These are phyloP conservation scores for Nilaparvata lugens DNA, from an alignment of 1,140 invertebrate genomes.

Conservation along the genomic window DNA sequence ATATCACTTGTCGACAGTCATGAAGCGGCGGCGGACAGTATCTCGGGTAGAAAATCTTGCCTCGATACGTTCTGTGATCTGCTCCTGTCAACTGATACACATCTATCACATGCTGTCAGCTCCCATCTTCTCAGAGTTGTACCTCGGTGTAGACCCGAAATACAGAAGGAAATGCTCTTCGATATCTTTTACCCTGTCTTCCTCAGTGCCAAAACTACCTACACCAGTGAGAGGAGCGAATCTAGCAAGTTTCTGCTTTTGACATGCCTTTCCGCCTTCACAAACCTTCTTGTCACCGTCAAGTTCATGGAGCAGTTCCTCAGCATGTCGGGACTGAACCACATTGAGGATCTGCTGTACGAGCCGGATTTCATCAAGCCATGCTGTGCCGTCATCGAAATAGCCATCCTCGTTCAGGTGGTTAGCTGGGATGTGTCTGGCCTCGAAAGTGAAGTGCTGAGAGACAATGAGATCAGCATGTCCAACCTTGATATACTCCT, in stretches of 20 bases:
- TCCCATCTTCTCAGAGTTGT: constrained; percentile 48
- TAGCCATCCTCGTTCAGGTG: constrained; percentile 49
- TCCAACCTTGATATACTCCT: no score
- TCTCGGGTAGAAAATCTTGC: no score
- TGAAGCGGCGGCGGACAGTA: no score
- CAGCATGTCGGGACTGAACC: constrained; percentile 43
- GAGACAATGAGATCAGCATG: no score
- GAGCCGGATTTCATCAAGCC: constrained; percentile 44
- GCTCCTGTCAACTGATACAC: constrained; percentile 42
- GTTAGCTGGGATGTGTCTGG: constrained; percentile 33
- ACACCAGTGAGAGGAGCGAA: constrained; percentile 36
- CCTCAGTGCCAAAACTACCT: constrained; percentile 42
- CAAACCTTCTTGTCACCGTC: constrained; percentile 43
- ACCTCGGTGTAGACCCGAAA: constrained; percentile 40
- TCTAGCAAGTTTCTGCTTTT: constrained; percentile 46
- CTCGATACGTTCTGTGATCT: constrained; percentile 40
- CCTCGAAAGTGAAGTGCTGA: neutral
- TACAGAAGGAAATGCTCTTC: constrained; percentile 47
- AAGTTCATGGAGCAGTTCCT: constrained; percentile 48
- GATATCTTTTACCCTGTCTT: constrained; percentile 52
- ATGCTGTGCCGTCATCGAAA: constrained; percentile 50
- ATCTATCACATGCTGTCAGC: constrained; percentile 45
- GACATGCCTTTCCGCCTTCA: constrained; percentile 49
- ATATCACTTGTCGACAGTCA: no score
- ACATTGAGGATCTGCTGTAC: constrained; percentile 43